Base-by-base conservation (phyloP, 2,797 vertebrate genomes). In the Apogon talboti region DNA sequence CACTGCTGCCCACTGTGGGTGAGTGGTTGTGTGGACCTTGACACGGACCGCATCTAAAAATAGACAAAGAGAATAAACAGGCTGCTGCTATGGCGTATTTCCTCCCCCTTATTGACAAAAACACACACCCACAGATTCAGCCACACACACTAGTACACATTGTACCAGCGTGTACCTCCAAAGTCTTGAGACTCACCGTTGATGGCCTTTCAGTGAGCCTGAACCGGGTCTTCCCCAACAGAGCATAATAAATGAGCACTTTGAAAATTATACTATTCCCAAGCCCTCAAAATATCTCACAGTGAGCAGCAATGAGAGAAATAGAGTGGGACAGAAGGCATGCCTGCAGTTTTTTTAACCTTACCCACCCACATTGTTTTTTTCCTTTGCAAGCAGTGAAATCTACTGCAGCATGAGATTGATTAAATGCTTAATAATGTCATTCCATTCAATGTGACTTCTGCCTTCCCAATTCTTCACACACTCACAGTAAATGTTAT, bases 401-500 rank as follows among this genome's bases (percentile, higher is more conserved):
- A 72, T 81, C 15, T 71, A 48, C 35, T 53, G 58, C 16, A 43
- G 62, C 48, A 50, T 78, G 53, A 60, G 83, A 82, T 67, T 75
- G 81, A 87, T 78, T 88, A 62, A 86, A 80, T 68, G 74, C 78
- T 86, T 87, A 89, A 87, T 90, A 88, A 87, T 89, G 79, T 87
- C 87, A 91, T 88, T 88, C 83, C 86, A 84, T 79, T 68, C 68
- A 87, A 81, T 71, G 33, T 74, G 60, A 72, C 62, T 64, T 68
- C 37, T 68, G 38, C 55, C 60, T 56, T 69, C 58, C 54, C 45
- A 43, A 65, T 78, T 56, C 69, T 40, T 71, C 73, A 71, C 61
- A 74, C n/a, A 28, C 70, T 85, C 66, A 44, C 74, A 71, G 66
- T 75, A 88, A 90, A 89, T 90, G 87, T 88, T 70, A 84, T 71